phyloP scores from a whole-genome alignment of 92 coral and sea anemone species.

The Porites lobata region DNA sequence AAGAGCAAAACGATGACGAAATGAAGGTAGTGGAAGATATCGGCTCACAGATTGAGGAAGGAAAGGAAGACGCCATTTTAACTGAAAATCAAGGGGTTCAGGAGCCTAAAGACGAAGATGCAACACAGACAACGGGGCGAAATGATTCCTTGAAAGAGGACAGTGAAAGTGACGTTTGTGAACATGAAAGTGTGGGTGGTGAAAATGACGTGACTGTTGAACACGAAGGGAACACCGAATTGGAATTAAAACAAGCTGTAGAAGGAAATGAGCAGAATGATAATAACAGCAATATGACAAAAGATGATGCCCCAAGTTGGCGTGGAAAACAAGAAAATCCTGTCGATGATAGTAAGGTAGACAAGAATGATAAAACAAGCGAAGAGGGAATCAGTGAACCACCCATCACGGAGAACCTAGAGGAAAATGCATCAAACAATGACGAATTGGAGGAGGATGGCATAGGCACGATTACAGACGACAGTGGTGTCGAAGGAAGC shows the following conservation, averaged over 20 bases:
- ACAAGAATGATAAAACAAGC: background rate
- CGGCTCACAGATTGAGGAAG: background rate
- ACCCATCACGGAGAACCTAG: background rate
- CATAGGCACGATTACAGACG: background rate
- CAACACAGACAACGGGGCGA: conserved; percentile 7
- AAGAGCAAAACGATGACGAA: background rate
- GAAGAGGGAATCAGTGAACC: background rate
- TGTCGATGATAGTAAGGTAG: background rate
- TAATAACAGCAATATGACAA: background rate
- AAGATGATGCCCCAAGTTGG: background rate
- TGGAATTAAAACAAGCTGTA: background rate
- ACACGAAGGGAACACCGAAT: background rate
- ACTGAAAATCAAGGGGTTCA: conserved; percentile 7
- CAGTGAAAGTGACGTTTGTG: too few relatives aligned
- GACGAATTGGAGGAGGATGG: conserved; percentile 10
- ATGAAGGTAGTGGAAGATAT: background rate
- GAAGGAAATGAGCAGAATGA: background rate
- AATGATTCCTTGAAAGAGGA: background rate
- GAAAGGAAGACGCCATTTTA: background rate
- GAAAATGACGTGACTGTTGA: background rate
- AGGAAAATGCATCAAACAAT: background rate
- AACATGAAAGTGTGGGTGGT: background rate
- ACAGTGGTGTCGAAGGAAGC: background rate
- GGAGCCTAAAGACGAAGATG: conserved; percentile 31
- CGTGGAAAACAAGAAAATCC: background rate